phyloP scores from a whole-genome alignment of 1,140 invertebrate species.

The Araneus ventricosus region DNA sequence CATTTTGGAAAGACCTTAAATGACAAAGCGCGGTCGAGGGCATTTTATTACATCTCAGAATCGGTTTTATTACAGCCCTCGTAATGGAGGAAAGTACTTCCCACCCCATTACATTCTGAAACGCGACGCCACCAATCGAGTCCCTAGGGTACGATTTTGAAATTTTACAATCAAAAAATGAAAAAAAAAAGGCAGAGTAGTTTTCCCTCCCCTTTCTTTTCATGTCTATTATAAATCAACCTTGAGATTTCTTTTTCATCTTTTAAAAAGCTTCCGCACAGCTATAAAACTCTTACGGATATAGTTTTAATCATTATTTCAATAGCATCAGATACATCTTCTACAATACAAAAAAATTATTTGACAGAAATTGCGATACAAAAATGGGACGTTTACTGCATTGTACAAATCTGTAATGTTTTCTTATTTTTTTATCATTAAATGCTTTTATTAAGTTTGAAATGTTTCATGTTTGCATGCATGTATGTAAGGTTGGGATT shows the following conservation, averaged over 20 bases:
- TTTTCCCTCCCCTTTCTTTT: background rate
- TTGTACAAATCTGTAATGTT: too few relatives aligned
- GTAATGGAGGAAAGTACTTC: constrained; percentile 42
- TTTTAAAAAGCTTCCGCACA: background rate
- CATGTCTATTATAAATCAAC: background rate
- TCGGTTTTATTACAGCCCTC: constrained; percentile 26
- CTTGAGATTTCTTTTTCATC: background rate
- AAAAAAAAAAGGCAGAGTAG: background rate
- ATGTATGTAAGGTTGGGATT: too few relatives aligned
- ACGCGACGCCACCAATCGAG: background rate
- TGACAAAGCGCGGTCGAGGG: constrained; percentile 26
- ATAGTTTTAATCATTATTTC: background rate
- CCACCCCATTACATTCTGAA: background rate
- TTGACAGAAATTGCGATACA: too few relatives aligned
- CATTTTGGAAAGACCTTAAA: background rate
- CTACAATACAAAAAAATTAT: too few relatives aligned
- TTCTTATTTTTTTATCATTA: too few relatives aligned
- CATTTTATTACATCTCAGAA: constrained; percentile 41
- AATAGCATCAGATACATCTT: background rate
- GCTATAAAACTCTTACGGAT: background rate
- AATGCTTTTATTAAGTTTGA: too few relatives aligned
- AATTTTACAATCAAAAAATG: constrained; percentile 55
- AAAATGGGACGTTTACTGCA: too few relatives aligned
- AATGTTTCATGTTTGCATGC: too few relatives aligned
- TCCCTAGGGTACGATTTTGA: constrained; percentile 1